Percentiles rank a stretch among this genome's conserved stretches.
These are phyloP conservation scores for Gadus macrocephalus DNA, from an alignment of 2,113 vertebrate species.

Conservation along the genomic window DNA sequence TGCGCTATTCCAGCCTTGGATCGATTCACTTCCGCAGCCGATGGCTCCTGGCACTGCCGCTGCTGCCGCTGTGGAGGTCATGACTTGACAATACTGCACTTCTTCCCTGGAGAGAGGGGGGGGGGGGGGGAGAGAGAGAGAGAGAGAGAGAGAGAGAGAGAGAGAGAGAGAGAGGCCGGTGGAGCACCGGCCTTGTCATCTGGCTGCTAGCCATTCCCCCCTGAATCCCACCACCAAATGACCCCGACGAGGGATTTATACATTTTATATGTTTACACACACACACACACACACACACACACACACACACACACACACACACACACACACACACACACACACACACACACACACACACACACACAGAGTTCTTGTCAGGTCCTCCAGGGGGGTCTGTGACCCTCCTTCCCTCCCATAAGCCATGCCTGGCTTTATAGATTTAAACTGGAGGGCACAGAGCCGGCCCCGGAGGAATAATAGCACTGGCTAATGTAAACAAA, in stretches of 20 bases:
- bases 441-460: constrained; percentile 18
- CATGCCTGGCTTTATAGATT: too few species aligned
- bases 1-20: too few species aligned
- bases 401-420: constrained; percentile 6
- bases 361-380: constrained; percentile 28
- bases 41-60: too few species aligned
- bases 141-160: neutral
- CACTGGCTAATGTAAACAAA: constrained; percentile 49
- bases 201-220: constrained; percentile 55
- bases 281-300: constrained; percentile 46
- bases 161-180: neutral
- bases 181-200: neutral
- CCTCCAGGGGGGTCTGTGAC: constrained; percentile 11
- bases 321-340: constrained; percentile 47
- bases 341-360: constrained; percentile 46
- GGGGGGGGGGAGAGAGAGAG: constrained; percentile 1
- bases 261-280: constrained; percentile 55
- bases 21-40: too few species aligned
- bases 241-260: constrained; percentile 57
- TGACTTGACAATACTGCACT: constrained; percentile 56
- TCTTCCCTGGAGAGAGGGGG: constrained; percentile 21
- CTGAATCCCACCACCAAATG: constrained; percentile 35
- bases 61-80: constrained; percentile 26
- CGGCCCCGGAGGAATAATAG: constrained; percentile 42
- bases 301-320: constrained; percentile 48